Evolutionary conservation across 2,113 vertebrate species (phyloP).

Genomic region (Acrocephalus arundinaceus): DNA sequence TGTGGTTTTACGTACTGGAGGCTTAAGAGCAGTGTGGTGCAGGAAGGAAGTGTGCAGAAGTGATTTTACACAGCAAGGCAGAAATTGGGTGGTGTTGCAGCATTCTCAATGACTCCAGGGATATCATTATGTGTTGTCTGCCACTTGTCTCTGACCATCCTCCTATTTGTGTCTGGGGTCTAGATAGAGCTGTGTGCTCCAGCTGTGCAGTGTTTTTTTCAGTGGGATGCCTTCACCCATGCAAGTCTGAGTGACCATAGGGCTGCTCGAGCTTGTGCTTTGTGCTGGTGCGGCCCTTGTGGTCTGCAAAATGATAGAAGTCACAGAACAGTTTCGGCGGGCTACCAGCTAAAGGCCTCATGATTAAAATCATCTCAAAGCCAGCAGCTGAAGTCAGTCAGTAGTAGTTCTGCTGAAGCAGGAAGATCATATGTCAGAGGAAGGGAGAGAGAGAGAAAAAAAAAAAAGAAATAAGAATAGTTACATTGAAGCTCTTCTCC

Average conservation of each 20-base stretch:
- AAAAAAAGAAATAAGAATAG: neutral
- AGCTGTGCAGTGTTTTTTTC: neutral
- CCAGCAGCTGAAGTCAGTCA: neutral
- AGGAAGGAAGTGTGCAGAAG: neutral
- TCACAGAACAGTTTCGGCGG: neutral
- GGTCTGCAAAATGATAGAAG: neutral
- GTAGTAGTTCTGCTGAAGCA: neutral
- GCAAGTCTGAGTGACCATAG: rapidly evolving
- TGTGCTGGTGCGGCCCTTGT: neutral
- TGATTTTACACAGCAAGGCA: neutral
- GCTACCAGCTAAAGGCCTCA: neutral
- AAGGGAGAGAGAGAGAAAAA: neutral
- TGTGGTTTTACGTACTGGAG: neutral
- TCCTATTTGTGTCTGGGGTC: neutral
- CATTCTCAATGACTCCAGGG: neutral
- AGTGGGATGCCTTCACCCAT: neutral
- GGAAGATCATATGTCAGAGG: neutral
- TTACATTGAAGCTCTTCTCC: neutral
- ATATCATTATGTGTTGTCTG: neutral
- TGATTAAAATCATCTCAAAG: neutral
- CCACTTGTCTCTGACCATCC: neutral
- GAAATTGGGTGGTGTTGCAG: neutral
- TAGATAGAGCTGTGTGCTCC: neutral
- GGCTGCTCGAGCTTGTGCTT: neutral
- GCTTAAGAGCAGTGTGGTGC: neutral